Percentiles rank a stretch among this genome's conserved stretches.
Conservation (phyloP, 2,797 vertebrate genomes). For the Brachyalestes nurse region DNA sequence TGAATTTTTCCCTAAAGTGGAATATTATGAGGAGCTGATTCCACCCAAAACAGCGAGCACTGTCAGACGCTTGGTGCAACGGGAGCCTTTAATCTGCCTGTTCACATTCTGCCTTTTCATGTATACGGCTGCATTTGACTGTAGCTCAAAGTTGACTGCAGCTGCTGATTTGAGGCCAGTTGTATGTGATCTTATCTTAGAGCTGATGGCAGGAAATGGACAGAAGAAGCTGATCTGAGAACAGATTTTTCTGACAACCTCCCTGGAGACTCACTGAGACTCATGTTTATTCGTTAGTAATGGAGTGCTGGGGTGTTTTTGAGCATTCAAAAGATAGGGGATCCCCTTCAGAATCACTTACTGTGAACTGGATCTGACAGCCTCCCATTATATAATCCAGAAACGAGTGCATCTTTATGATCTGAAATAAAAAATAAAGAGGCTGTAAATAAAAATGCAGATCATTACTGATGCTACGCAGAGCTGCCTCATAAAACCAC, state of each 20-base stretch:
- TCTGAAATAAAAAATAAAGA: constrained; percentile 74
- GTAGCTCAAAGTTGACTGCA: not conserved
- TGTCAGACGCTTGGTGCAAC: not conserved
- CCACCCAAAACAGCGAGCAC: not conserved
- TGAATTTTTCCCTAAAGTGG: no score
- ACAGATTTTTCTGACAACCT: not conserved
- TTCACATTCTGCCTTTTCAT: not conserved
- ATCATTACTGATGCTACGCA: not conserved
- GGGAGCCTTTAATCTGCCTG: not conserved
- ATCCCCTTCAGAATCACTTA: constrained; percentile 73
- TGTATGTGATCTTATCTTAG: not conserved
- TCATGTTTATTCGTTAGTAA: not conserved
- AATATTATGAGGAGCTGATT: no score
- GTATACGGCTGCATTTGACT: not conserved
- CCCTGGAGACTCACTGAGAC: not conserved
- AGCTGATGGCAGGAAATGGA: constrained; percentile 1
- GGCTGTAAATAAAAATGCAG: not conserved
- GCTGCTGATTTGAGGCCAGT: not conserved
- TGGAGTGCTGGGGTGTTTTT: not conserved
- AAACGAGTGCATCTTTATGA: constrained; percentile 99
- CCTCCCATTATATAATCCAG: constrained; percentile 99
- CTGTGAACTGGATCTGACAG: constrained; percentile 93
- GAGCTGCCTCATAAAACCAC: not conserved
- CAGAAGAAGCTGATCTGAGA: constrained; percentile 2
- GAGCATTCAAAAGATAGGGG: not conserved